Conservation (phyloP, 2,888 invertebrate genomes). For the Ctena decussata region DNA sequence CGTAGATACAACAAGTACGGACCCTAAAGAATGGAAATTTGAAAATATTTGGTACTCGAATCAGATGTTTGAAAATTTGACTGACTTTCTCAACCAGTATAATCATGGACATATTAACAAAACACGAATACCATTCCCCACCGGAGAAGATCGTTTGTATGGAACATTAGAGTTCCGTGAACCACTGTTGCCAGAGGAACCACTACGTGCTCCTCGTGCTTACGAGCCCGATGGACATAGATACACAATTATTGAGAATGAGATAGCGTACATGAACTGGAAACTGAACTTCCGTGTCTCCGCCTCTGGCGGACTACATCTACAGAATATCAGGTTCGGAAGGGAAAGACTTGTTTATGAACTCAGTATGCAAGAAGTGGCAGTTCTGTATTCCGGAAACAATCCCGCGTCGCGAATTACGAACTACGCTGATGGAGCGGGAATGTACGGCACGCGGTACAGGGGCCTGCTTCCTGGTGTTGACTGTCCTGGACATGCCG, state of each 20-base stretch:
- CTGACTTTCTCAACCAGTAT: conserved; percentile 72
- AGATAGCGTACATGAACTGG: conserved; percentile 83
- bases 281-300: conserved; percentile 78
- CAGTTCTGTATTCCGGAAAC: conserved; percentile 82
- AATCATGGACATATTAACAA: conserved; percentile 71
- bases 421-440: conserved; percentile 81
- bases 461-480: conserved; percentile 81
- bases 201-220: conserved; percentile 74
- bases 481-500: conserved; percentile 82
- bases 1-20: conserved; percentile 74
- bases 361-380: conserved; percentile 84
- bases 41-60: conserved; percentile 80
- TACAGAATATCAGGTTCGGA: conserved; percentile 79
- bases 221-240: conserved; percentile 79
- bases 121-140: conserved; percentile 71
- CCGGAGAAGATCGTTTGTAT: conserved; percentile 56
- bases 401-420: conserved; percentile 77
- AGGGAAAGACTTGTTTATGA: conserved; percentile 83
- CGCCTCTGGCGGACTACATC: conserved; percentile 78
- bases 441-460: conserved; percentile 78
- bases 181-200: conserved; percentile 65
- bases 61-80: conserved; percentile 71
- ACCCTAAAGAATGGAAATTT: conserved; percentile 76
- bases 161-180: conserved; percentile 74
- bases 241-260: conserved; percentile 75